phyloP scores from a whole-genome alignment of 2,888 invertebrate species.

The Cerastis leucographa region DNA sequence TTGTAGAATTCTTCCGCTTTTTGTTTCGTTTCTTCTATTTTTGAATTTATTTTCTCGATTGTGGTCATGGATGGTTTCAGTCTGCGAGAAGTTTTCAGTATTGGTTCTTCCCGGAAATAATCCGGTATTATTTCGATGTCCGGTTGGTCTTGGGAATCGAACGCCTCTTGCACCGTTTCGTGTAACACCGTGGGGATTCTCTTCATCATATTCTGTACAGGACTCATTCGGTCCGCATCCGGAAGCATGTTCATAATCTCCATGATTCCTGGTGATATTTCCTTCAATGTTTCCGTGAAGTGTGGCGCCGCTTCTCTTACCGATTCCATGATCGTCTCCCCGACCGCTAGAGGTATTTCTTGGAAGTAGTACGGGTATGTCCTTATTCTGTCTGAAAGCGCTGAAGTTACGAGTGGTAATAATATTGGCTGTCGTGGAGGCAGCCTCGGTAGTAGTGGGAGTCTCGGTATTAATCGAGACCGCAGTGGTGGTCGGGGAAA shows the following conservation, averaged over 20 bases:
- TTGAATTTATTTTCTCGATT: conserved; percentile 79
- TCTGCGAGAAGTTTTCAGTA: conserved; percentile 63
- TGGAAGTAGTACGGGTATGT: conserved; percentile 88
- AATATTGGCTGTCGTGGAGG: conserved; percentile 84
- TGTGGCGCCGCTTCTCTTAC: conserved; percentile 87
- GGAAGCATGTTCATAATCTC: conserved; percentile 87
- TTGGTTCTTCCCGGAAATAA: conserved; percentile 65
- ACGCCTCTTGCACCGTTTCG: conserved; percentile 85
- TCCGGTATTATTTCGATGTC: conserved; percentile 74
- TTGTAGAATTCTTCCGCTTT: conserved; percentile 83
- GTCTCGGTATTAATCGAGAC: conserved; percentile 74
- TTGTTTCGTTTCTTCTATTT: conserved; percentile 82
- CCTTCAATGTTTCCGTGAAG: conserved; percentile 85
- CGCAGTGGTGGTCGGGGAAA: conserved; percentile 80
- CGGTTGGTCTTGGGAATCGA: conserved; percentile 76
- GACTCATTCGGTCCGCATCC: conserved; percentile 76
- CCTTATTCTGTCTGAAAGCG: conserved; percentile 86
- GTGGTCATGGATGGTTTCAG: conserved; percentile 71
- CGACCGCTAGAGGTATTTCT: conserved; percentile 87
- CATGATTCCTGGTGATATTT: conserved; percentile 87
- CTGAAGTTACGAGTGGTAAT: conserved; percentile 85
- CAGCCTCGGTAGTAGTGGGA: conserved; percentile 74
- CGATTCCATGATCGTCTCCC: conserved; percentile 87
- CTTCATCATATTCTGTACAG: conserved; percentile 83
- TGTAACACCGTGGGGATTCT: conserved; percentile 84